Base-by-base conservation (phyloP, 2,888 invertebrate species). In the Sussaba pulchella region DNA sequence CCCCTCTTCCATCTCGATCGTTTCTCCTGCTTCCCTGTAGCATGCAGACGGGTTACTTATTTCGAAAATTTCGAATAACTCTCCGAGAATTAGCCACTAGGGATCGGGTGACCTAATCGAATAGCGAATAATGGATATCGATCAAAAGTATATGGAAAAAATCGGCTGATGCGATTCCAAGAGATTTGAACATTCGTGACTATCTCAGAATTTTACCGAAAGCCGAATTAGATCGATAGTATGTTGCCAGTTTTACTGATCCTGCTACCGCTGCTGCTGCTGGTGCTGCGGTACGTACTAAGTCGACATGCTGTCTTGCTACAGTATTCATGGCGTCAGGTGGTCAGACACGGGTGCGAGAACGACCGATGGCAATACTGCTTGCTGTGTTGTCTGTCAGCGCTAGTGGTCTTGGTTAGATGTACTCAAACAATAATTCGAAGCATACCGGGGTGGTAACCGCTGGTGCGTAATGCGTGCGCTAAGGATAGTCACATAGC, bases 401-500 rank as follows among this genome's bases (percentile, higher is more conserved):
- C 17, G 70, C 79, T 31, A 75, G 75, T 83, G 66, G 80, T 75
- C 72, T 78, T 43, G 74, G 73, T 41, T 81, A 75, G 69, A 69
- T 39, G 54, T 80, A 72, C 72, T 82, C 75, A 61, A 81, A 76
- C 81, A 81, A 83, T 81, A 69, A 83, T 81, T 50, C 74, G 47
- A 63, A 72, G 61, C 41, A 5, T 26, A 50, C 57, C 14, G 36
- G 64, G 36, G 54, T 59, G 69, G 36, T 31, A 19, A 41, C 12
- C 63, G 52, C 39, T 52, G 39, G 52, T 61, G 69, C 41, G 50
- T 47, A 57, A 76, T 70, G 47, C 59, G 43, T 54, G 36, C 26
- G 17, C 61, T 59, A 24, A 73, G 21, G 21, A 59, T 43, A 57
- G 66, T 70, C 61, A 45, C 14, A 59, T 24, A 66, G 61, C 45